Base-by-base conservation (phyloP, 92 coral and sea anemone species). In the Chrysogorgia sp. region DNA sequence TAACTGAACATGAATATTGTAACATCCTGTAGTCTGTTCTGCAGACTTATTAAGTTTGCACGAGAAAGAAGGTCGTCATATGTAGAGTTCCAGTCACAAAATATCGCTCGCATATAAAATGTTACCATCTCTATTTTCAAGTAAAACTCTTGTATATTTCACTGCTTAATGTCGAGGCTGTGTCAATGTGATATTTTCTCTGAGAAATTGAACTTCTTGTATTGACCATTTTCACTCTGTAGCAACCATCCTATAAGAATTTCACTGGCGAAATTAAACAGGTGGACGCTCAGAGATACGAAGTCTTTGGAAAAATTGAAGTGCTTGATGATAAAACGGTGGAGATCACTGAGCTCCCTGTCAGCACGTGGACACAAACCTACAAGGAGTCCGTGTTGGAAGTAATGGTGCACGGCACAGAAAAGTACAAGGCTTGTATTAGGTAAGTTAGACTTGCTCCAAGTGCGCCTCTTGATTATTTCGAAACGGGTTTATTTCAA, bases 361-460 rank as follows among this genome's bases (percentile, higher is more conserved):
- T 94, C 34, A 84, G 87, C 24, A 67, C 87, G 26, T 94, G 98
- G 98, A 92, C 96, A 6, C 98, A 94, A 64, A 40, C 59, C 67
- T 94, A 94, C 92, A 94, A 94, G 77, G 98, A 94, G 76, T 84
- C 92, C 55, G 90, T 88, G 0, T 67, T 94, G 60, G 98, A 94
- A 61, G 97, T 97, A 19, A 92, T 94, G 97, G 84, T 94, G 34
- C 97, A 94, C 79, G 98, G 98, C 4, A 82, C 98, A 24, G 98
- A 89, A 58, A 94, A 94, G 76, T 56, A 87, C 67, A 91, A 86
- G 9, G 90, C 96, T 0, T 65, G 86, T 57, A 87, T 94, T 57
- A 86, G 90, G 98, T 94, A 79, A 71, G 98, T 86, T 15, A 7
- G 14, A 12, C 15, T 6, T 7, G 30, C 32, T 19, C 9, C 34